Evolutionary conservation across 2,888 invertebrate genomes (phyloP), one percentile per base, ranked within the genome.

Genomic region (Dioctria linearis): DNA sequence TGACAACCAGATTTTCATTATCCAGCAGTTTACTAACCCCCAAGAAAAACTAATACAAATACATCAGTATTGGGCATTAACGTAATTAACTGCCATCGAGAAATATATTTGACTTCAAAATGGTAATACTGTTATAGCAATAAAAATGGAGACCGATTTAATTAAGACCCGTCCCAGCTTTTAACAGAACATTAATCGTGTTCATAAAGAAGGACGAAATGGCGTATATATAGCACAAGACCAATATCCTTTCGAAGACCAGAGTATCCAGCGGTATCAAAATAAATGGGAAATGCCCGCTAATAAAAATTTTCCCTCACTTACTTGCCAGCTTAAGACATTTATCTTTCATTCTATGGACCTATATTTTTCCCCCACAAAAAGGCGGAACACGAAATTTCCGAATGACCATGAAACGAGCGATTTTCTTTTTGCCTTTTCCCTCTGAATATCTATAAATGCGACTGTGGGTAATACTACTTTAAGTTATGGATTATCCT

Each of bases 401-500:
- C 25, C 25, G 25, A 25, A 25, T 25, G 25, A 25, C 25, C 25
- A 73, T 73, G 73, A 73, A 57, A 42, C 57, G 73, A 54, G 39
- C 42, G n/a, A 51, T 40, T 54, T 73, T 54, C 13, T 54, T 43
- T 57, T 57, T 54, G 54, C 6, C 40, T 39, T 6, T 57, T 73
- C 73, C 73, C 8, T 9, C 40, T n/a, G 42, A 4, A 37, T 46
- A 54, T 8, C 65, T 40, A 49, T 69, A 69, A 69, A 37, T 49
- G 46, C 49, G 69, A 9, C 69, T 49, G 8, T 69, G 69, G 57
- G 40, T 73, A 73, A 73, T 73, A 42, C 57, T 73, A 54, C 73
- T 73, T 73, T 73, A 73, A 73, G 73, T 73, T 73, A 73, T 73
- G 73, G 73, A 73, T 73, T 73, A 54, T 73, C 39, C 57, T 51